Evolutionary conservation across 1,140 invertebrate genomes (phyloP), one percentile per base, ranked within the genome.

Genomic region (Oncopeltus fasciatus): DNA sequence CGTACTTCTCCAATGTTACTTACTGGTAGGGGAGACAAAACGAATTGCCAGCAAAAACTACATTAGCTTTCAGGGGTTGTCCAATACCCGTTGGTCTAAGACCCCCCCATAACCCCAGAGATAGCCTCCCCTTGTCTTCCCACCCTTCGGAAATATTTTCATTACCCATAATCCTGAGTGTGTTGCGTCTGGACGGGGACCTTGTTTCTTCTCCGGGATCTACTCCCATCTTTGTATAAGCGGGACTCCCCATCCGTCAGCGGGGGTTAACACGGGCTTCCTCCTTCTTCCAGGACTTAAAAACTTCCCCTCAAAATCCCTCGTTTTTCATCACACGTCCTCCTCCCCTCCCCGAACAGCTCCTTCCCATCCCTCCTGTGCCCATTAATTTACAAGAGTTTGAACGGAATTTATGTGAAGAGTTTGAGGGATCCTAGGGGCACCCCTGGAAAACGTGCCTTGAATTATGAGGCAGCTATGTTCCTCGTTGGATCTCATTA

Each of bases 331-430:
- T 53, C 49, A 53, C 49, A 53, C 49, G 49, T 26, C 49, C 49
- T 18, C 49, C 20, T 8, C 5, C 5, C 31, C 31, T 38, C 14
- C 31, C 14, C n/a, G n/a, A n/a, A n/a, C n/a, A n/a, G n/a, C n/a
- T n/a, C n/a, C n/a, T n/a, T n/a, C n/a, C n/a, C n/a, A n/a, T n/a
- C 44, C n/a, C 44, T 46, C 21, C 44, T n/a, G 4, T 24, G 20
- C 49, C 49, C 49, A 53, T 53, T 53, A 53, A 53, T 53, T 53
- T 53, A 24, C 49, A 53, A 53, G 49, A 53, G 49, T 53, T n/a
- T 53, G 49, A 53, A 24, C 49, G 49, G 24, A 53, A 53, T 53
- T 53, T 53, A 53, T 53, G 49, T 24, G 49, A 53, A 53, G 49
- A 53, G 49, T 53, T 53, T 53, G 49, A 53, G 49, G 20, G 49